These are phyloP conservation scores for Syngnathus typhle DNA, from an alignment of 2,113 vertebrate species.

Conservation along the genomic window DNA sequence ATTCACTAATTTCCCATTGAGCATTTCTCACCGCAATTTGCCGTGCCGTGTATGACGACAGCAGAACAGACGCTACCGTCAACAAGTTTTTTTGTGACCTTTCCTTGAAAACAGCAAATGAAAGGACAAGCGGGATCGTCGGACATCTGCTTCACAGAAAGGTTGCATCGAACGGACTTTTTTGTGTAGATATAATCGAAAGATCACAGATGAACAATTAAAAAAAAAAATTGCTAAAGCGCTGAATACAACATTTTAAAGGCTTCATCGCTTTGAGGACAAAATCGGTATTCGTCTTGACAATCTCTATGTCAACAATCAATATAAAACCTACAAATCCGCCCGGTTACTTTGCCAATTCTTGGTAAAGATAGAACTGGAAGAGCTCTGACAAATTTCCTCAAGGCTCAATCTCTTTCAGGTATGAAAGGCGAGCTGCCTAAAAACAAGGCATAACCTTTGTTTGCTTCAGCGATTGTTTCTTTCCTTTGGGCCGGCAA, in stretches of 20 bases:
- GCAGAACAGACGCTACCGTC: neutral
- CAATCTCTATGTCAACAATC: neutral
- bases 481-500: conserved; percentile 11
- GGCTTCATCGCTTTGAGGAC: too few relatives aligned
- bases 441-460: neutral
- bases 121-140: neutral
- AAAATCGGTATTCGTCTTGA: too few relatives aligned
- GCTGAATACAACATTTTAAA: too few relatives aligned
- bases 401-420: neutral
- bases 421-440: neutral
- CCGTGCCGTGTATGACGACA: too few relatives aligned
- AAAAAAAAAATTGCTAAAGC: neutral
- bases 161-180: neutral
- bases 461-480: neutral
- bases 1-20: neutral
- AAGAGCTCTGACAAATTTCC: neutral
- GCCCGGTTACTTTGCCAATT: neutral
- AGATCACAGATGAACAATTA: neutral
- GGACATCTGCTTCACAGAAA: neutral
- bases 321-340: neutral
- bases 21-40: too few relatives aligned
- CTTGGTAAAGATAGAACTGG: neutral
- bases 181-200: neutral
- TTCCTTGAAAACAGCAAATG: neutral
- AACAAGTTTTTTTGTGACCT: neutral